Conservation (phyloP, 2,113 vertebrate species). For the Anseranas semipalmata region DNA sequence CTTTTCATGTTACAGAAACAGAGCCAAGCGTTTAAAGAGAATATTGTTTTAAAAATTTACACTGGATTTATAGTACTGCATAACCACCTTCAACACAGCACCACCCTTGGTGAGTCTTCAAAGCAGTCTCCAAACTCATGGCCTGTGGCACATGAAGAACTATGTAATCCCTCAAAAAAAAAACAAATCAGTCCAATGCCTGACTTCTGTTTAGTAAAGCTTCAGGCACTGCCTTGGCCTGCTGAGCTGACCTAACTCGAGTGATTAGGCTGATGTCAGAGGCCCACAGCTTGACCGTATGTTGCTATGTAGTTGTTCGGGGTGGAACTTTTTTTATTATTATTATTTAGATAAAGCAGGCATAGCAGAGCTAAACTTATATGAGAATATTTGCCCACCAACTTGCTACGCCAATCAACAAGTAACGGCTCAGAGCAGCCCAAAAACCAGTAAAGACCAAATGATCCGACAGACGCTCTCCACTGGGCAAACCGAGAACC, state of each 20-base stretch:
- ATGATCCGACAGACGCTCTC: not conserved
- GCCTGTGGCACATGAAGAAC: rapidly evolving
- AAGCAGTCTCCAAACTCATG: not conserved
- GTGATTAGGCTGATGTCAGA: not conserved
- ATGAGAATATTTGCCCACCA: not conserved
- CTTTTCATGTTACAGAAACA: not conserved
- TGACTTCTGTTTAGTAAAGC: not conserved
- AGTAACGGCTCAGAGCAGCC: not conserved
- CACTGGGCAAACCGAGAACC: not conserved
- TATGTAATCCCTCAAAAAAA: not conserved
- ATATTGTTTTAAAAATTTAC: rapidly evolving
- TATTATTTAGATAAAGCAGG: not conserved
- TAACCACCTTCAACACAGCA: not conserved
- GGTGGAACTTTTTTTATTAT: not conserved
- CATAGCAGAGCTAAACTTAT: not conserved
- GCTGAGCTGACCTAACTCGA: rapidly evolving
- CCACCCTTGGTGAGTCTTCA: not conserved
- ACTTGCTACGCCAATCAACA: rapidly evolving
- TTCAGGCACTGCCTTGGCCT: not conserved
- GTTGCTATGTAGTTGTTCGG: not conserved
- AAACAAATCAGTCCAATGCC: too few species aligned
- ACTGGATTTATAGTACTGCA: rapidly evolving
- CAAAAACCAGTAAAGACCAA: not conserved
- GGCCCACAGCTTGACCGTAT: rapidly evolving
- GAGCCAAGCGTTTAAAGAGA: not conserved